Conservation (phyloP, 2,113 vertebrate genomes). For the Caranx melampygus region DNA sequence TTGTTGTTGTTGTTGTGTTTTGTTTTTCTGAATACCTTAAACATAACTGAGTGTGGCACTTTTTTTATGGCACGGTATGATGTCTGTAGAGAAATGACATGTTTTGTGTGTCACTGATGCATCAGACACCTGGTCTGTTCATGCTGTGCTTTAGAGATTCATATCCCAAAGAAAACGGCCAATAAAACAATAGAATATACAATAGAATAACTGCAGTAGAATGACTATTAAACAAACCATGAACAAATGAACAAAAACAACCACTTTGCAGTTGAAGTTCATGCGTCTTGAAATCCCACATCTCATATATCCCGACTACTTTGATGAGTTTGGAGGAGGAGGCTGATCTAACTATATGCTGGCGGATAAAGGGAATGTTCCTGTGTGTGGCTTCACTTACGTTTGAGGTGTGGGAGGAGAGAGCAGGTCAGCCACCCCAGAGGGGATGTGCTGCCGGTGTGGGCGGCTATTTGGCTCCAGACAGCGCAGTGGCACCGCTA, state of each 20-base stretch:
- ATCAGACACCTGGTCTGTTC: neutral
- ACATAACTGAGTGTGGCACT: too few relatives aligned
- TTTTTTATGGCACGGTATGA: too few relatives aligned
- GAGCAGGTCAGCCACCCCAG: conserved; percentile 46
- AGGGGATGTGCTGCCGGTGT: conserved; percentile 37
- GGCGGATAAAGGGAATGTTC: conserved; percentile 9
- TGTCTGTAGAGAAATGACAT: too few relatives aligned
- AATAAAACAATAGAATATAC: neutral
- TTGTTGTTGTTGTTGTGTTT: too few relatives aligned
- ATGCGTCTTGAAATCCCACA: conserved; percentile 5
- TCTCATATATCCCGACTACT: neutral
- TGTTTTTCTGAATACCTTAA: too few relatives aligned
- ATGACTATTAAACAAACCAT: neutral
- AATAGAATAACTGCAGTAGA: too few relatives aligned
- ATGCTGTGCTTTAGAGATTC: too few relatives aligned
- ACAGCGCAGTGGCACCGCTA: conserved; percentile 58
- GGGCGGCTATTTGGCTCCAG: conserved; percentile 65
- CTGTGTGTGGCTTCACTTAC: conserved; percentile 12
- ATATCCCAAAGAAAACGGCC: too few relatives aligned
- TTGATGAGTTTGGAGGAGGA: conserved; percentile 20
- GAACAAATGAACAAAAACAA: neutral
- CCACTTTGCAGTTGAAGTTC: neutral
- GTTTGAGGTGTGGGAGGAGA: conserved; percentile 51
- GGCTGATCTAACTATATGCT: conserved; percentile 15
- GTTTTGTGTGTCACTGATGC: too few relatives aligned